Conservation (phyloP, 37 sponge, comb jelly and placozoan genomes). For the Tethya wilhelma region DNA sequence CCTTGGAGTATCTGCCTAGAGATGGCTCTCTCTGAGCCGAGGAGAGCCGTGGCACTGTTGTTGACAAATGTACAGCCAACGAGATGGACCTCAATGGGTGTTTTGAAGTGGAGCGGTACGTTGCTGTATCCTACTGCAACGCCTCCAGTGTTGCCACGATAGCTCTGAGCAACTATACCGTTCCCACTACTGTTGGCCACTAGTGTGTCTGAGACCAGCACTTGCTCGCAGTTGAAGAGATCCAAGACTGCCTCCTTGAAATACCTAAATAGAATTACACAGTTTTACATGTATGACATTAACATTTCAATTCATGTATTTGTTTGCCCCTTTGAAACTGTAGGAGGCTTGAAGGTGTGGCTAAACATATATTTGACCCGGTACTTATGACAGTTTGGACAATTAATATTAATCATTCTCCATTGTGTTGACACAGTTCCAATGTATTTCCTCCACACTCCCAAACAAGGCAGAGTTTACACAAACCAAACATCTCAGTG, state of each 20-base stretch:
- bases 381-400: too few relatives aligned
- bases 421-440: too few relatives aligned
- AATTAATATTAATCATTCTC: too few relatives aligned
- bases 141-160: background rate
- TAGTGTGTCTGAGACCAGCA: background rate
- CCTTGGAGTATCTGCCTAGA: background rate
- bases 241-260: background rate
- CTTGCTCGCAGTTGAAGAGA: background rate
- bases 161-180: background rate
- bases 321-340: background rate
- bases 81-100: background rate
- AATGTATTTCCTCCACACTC: too few relatives aligned
- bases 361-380: background rate
- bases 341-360: background rate
- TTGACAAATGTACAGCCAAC: background rate
- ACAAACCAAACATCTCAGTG: too few relatives aligned
- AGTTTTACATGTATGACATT: background rate
- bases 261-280: background rate
- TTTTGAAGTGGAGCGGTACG: background rate
- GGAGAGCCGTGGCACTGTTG: background rate
- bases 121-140: background rate
- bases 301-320: background rate
- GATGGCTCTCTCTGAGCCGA: background rate
- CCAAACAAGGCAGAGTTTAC: too few relatives aligned
- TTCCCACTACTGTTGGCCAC: background rate